These are phyloP conservation scores for Drosophila cognata DNA, from an alignment of 2,888 invertebrate species.

Conservation along the genomic window DNA sequence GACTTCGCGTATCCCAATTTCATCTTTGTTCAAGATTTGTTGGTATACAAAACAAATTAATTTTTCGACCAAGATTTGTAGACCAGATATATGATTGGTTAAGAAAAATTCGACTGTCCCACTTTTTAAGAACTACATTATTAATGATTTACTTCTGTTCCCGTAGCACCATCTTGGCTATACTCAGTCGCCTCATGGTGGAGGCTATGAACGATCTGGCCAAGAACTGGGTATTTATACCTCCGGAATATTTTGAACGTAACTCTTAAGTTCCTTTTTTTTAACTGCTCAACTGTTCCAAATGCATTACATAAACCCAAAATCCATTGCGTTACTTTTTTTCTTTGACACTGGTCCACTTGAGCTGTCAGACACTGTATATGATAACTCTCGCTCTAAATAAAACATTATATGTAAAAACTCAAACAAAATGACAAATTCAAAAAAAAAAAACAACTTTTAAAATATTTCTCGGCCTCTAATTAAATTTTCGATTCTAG, in stretches of 20 bases:
- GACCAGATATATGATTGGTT: background rate
- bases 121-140: background rate
- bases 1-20: background rate
- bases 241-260: constrained; percentile 67
- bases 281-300: constrained; percentile 14
- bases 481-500: background rate
- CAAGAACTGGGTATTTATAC: constrained; percentile 79
- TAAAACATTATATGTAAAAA: background rate
- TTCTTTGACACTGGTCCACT: no score
- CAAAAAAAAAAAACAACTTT: no score
- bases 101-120: background rate
- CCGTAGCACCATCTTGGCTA: constrained; percentile 62
- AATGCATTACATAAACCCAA: constrained; percentile 23
- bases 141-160: background rate
- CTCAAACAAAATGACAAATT: background rate
- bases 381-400: background rate
- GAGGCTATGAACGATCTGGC: constrained; percentile 75
- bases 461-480: no score
- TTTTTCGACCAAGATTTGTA: background rate
- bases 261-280: constrained; percentile 19
- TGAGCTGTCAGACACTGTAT: no score
- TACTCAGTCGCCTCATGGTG: constrained; percentile 70
- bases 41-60: background rate
- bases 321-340: constrained; percentile 20
- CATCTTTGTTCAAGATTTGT: background rate